Evolutionary conservation across 2,113 vertebrate species (phyloP).

Genomic region (Peucedramus taeniatus): DNA sequence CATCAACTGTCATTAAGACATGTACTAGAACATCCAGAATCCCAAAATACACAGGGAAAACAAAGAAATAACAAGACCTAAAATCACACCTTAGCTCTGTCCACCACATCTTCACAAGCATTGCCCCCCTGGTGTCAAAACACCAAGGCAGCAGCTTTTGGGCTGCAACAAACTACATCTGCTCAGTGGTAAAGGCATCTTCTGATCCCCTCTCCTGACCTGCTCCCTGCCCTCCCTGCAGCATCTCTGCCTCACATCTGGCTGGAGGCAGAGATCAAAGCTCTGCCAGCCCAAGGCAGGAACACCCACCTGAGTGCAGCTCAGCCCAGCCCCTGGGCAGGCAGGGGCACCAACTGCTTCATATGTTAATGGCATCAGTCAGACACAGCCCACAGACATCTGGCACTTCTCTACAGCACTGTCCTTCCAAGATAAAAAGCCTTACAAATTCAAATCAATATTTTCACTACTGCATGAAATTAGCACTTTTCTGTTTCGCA

Average conservation of each 20-base stretch:
- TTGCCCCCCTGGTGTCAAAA: neutral
- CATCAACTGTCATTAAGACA: neutral
- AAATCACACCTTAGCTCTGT: neutral
- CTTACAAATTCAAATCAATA: constrained; percentile 45
- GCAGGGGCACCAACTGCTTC: neutral
- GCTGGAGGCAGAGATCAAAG: neutral
- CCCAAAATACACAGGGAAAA: neutral
- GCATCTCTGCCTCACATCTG: neutral
- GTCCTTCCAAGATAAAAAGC: constrained; percentile 17
- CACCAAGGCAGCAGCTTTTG: neutral
- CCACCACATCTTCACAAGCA: neutral
- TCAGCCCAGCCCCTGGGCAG: neutral
- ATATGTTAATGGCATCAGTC: neutral
- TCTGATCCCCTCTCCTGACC: neutral
- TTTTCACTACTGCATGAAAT: constrained; percentile 35
- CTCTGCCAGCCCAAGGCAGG: neutral
- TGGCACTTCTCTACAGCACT: neutral
- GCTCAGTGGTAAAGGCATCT: neutral
- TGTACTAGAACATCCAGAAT: neutral
- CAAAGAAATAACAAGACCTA: neutral
- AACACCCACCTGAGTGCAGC: neutral
- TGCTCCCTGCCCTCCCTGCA: neutral
- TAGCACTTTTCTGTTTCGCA: constrained; percentile 24
- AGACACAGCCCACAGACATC: constrained; percentile 4
- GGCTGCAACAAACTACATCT: neutral